Evolutionary conservation across 2,113 vertebrate genomes (phyloP), one percentile per base, ranked within the genome.

Genomic region (Phasianus colchicus): DNA sequence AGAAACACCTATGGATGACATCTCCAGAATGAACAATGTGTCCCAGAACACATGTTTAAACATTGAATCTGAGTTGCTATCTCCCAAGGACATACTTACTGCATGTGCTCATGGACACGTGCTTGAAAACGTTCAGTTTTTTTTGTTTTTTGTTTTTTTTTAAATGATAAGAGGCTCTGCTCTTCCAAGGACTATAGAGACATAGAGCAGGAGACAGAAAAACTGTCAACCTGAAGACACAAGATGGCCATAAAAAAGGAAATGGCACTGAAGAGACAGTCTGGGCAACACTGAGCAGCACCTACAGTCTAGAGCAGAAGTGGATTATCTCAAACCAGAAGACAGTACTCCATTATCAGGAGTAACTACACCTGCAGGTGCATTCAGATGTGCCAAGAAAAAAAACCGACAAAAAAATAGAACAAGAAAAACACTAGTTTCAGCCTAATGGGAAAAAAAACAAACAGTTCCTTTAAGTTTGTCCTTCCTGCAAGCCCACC

Each of bases 301-400:
- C 88, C 79, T 83, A 58, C 72, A 77, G 52, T 55, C 79, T 83
- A 77, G 60, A 36, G 65, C n/a, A 77, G 50, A 76, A 66, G 80
- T 80, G 76, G 55, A 76, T 94, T 92, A 90, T 76, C 76, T 90
- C 61, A 83, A 89, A 80, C 13, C 36, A 86, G 91, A 70, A 83
- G 76, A 90, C 69, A 54, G 19, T 64, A 70, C 48, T 83, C 67
- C 55, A 32, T 77, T 73, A 83, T 74, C 66, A 77, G 55, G 48
- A 85, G 63, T 80, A 83, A 77, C 48, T 72, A 58, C 57, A 84
- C 14, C 71, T 73, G 64, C 67, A 70, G 71, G 60, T 79, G 91
- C 14, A 86, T 27, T 32, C 45, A 90, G 76, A 58, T 7, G 2
- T 19, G 40, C 83, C 72, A 70, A 83, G 54, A 40, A 91, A 38